Evolutionary conservation across 2,113 vertebrate species (phyloP), one percentile per base, ranked within the genome.

Genomic region (Panthera uncia): DNA sequence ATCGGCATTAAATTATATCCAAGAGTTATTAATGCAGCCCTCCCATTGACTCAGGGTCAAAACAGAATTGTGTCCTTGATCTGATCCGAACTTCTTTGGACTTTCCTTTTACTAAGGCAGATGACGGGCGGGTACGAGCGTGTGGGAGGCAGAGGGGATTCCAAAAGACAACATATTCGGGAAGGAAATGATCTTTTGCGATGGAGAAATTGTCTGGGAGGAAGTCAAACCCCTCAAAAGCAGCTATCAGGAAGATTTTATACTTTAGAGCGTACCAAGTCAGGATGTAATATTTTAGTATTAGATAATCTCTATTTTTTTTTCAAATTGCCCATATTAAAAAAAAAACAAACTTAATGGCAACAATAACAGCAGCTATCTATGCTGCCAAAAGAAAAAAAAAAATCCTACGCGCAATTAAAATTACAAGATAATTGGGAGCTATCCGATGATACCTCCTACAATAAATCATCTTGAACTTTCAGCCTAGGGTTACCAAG

Each of bases 401-500:
- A 74, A 33, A 78, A 66, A 74, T 48, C 19, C 88, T 21, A 19
- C 18, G 33, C 29, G n/a, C n/a, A 84, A 82, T 93, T 92, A 95
- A 95, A 94, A 80, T 96, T 48, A 87, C 66, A 89, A 93, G 61
- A 25, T 73, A 96, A 83, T 76, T 85, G 29, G 61, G 50, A 55
- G 36, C 61, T 63, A n/a, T 95, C 48, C 33, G 25, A 14, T 33
- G 10, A 66, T n/a, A 12, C 19, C n/a, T 89, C 55, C 68, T 80
- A 57, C 14, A 76, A 80, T 81, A 84, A 82, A 29, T 86, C 83
- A 71, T 79, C 89, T 61, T 71, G 78, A 93, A 95, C 71, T 89
- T 94, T 83, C 78, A 45, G 23, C 41, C 71, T 45, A 18, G 1
- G 4, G 79, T 69, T 61, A 68, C 87, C 48, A 33, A 85, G 27